Conservation (phyloP, 2,797 vertebrate species). For the Labroides dimidiatus region DNA sequence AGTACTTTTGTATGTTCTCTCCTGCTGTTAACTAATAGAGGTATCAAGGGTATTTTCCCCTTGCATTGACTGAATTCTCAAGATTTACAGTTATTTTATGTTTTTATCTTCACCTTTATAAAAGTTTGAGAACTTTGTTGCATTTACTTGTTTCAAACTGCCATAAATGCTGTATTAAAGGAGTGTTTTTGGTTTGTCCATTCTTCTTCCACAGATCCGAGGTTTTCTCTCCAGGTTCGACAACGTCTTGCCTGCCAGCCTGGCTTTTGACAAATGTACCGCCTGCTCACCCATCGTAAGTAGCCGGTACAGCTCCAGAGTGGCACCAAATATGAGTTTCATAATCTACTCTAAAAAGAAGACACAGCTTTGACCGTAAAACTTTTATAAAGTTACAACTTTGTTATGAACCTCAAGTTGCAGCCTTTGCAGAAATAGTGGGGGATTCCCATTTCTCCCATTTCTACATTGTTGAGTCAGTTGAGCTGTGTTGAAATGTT, state of each 20-base stretch:
- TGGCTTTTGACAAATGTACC: slow-evolving; percentile 99
- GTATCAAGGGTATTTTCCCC: neutral
- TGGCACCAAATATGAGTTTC: neutral
- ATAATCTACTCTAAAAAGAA: neutral
- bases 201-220: slow-evolving; percentile 88
- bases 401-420: slow-evolving; percentile 65
- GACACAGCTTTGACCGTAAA: neutral
- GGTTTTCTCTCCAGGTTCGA: slow-evolving; percentile 98
- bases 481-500: slow-evolving; percentile 71
- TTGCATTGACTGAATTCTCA: neutral
- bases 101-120: neutral
- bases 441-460: slow-evolving; percentile 68
- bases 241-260: slow-evolving; percentile 96
- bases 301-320: slow-evolving; percentile 25
- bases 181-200: slow-evolving; percentile 17
- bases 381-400: slow-evolving; percentile 23
- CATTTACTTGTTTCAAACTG: too few species aligned
- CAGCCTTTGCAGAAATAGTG: slow-evolving; percentile 49
- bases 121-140: too few species aligned
- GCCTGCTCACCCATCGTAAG: slow-evolving; percentile 96
- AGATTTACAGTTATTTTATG: neutral
- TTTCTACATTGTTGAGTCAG: slow-evolving; percentile 56
- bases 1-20: neutral
- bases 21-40: neutral
- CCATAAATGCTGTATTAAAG: too few species aligned